Conservation (phyloP, 2,113 vertebrate species). For the Rattus rattus region DNA sequence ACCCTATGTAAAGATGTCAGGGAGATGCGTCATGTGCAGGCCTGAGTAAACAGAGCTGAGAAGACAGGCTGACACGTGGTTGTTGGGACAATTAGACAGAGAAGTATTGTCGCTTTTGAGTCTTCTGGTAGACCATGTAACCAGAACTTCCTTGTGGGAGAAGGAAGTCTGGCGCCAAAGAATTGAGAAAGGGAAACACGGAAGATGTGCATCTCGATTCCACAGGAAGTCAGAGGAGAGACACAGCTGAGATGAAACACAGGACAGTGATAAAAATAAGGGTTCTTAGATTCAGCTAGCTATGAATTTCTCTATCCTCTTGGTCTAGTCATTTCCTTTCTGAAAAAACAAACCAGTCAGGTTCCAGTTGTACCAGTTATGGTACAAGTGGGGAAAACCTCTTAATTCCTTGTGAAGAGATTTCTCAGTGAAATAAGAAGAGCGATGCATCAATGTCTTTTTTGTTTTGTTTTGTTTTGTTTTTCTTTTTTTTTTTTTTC, state of each 20-base stretch:
- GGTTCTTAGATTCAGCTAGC: not conserved
- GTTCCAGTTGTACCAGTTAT: not conserved
- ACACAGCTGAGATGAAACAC: not conserved
- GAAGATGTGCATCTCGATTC: not conserved
- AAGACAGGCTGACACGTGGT: not conserved
- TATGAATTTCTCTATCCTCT: not conserved
- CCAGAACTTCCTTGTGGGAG: not conserved
- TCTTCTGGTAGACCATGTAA: not conserved
- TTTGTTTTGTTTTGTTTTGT: no score
- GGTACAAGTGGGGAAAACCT: slow-evolving; percentile 24
- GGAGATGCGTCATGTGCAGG: not conserved
- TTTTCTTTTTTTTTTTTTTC: no score
- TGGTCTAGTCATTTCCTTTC: not conserved
- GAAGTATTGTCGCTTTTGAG: not conserved
- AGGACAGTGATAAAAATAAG: not conserved
- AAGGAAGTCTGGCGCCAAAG: not conserved
- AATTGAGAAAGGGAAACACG: not conserved
- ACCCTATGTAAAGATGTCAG: not conserved
- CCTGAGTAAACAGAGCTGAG: not conserved
- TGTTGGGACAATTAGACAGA: not conserved
- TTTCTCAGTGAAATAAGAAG: not conserved
- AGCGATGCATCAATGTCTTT: not conserved
- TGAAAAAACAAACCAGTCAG: not conserved
- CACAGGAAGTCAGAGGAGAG: not conserved
- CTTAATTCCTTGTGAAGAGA: slow-evolving; percentile 56